Evolutionary conservation across 1,140 invertebrate genomes (phyloP).

Genomic region (Ptiloglossa arizonensis): DNA sequence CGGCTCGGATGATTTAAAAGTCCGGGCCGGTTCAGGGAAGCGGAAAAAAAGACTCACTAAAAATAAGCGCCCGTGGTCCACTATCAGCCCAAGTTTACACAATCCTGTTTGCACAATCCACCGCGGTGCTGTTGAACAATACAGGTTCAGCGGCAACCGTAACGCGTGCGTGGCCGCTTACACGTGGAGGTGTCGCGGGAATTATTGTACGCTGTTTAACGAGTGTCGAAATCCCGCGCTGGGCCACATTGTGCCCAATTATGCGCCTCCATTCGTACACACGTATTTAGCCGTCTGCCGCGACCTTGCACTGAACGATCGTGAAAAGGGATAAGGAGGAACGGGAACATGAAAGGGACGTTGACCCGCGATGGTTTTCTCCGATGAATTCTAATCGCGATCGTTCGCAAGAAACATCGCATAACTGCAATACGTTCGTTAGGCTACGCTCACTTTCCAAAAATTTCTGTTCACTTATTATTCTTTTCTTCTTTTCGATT

Average conservation of each 20-base stretch:
- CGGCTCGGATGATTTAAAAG: slow-evolving; percentile 8
- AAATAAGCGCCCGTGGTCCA: slow-evolving; percentile 44
- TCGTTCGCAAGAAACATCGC: no score
- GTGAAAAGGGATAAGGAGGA: background rate
- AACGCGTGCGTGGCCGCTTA: background rate
- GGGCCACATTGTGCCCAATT: background rate
- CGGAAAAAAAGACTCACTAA: slow-evolving; percentile 19
- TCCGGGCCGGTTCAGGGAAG: no score
- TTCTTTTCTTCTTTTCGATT: no score
- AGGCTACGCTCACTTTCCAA: no score
- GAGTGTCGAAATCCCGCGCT: no score
- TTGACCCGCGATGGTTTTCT: background rate
- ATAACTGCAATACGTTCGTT: no score
- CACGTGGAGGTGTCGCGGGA: background rate
- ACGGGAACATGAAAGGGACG: background rate
- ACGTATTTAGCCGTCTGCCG: slow-evolving; percentile 1
- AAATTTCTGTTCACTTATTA: no score
- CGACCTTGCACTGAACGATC: background rate
- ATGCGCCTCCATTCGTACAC: background rate
- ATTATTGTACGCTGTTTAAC: no score
- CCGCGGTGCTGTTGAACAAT: slow-evolving; percentile 19
- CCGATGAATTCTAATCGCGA: background rate
- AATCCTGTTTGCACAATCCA: slow-evolving; percentile 47
- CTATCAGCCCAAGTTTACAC: slow-evolving; percentile 59
- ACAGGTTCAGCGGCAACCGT: background rate